Percentiles rank a stretch among this genome's conserved stretches.
These are phyloP conservation scores for Pterophyllum scalare DNA, from an alignment of 2,113 vertebrate genomes.

Conservation along the genomic window DNA sequence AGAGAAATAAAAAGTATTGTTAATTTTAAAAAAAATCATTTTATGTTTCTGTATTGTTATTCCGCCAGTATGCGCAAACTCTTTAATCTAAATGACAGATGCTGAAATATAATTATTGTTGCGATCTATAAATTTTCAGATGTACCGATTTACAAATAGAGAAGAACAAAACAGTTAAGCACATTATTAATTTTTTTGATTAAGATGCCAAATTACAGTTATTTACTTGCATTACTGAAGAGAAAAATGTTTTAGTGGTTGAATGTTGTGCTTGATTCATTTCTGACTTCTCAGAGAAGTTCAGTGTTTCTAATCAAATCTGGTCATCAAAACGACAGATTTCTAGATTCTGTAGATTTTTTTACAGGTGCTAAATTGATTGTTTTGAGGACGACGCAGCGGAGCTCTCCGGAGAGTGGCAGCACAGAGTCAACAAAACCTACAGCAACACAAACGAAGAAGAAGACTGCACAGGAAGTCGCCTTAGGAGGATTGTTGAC, in stretches of 20 bases:
- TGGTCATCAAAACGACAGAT: no score
- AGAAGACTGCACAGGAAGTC: conserved; percentile 27
- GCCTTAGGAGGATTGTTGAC: conserved; percentile 33
- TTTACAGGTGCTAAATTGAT: no score
- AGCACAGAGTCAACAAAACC: neutral
- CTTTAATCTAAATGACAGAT: neutral
- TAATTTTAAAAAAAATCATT: neutral
- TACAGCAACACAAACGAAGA: neutral
- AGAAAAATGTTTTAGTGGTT: neutral
- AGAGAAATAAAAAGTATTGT: neutral
- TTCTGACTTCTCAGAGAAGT: neutral
- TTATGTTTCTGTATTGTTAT: neutral
- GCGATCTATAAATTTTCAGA: neutral
- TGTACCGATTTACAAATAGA: no score
- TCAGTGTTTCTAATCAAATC: no score
- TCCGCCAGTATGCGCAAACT: neutral
- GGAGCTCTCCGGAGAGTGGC: neutral
- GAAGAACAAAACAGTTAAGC: neutral
- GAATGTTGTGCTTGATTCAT: neutral
- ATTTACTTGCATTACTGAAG: neutral
- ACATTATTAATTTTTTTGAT: neutral
- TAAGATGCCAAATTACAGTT: neutral
- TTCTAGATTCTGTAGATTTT: no score
- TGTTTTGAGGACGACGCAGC: no score
- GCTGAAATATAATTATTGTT: neutral